These are phyloP conservation scores for Limnodromus scolopaceus DNA, from an alignment of 2,797 vertebrate species.

Conservation along the genomic window DNA sequence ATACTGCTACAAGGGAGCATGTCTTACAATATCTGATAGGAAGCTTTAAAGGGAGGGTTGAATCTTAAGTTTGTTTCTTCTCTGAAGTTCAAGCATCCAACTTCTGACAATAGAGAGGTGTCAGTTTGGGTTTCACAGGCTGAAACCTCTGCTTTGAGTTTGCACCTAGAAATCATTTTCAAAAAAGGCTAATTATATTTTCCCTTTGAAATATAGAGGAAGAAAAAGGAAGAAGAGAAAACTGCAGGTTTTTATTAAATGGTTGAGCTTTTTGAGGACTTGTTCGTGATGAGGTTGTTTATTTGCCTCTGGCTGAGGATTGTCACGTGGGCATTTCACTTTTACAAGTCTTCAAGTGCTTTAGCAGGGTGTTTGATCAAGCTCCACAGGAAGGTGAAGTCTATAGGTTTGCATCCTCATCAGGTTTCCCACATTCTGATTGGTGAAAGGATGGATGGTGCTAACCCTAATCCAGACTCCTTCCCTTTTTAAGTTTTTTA, in stretches of 20 bases:
- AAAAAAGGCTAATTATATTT: neutral
- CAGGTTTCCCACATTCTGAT: neutral
- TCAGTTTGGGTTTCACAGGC: neutral
- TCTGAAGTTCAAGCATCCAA: neutral
- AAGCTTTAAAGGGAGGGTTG: neutral
- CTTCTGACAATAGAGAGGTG: neutral
- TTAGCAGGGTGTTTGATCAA: neutral
- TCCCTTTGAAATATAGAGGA: neutral
- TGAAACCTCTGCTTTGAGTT: neutral
- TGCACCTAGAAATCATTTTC: neutral
- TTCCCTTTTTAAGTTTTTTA: neutral
- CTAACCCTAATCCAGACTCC: neutral
- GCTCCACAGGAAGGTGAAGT: neutral
- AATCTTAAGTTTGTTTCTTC: neutral
- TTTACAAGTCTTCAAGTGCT: neutral
- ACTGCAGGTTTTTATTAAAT: neutral
- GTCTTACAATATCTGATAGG: neutral
- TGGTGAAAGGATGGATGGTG: neutral
- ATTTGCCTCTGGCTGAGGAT: neutral
- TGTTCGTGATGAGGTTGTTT: neutral
- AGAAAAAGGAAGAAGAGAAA: neutral
- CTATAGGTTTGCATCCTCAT: neutral
- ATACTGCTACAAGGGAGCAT: neutral
- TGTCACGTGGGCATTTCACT: neutral
- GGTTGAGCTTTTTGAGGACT: neutral